Evolutionary conservation across 2,797 vertebrate genomes (phyloP), one percentile per base, ranked within the genome.

Genomic region (Enteromius paludinosus): DNA sequence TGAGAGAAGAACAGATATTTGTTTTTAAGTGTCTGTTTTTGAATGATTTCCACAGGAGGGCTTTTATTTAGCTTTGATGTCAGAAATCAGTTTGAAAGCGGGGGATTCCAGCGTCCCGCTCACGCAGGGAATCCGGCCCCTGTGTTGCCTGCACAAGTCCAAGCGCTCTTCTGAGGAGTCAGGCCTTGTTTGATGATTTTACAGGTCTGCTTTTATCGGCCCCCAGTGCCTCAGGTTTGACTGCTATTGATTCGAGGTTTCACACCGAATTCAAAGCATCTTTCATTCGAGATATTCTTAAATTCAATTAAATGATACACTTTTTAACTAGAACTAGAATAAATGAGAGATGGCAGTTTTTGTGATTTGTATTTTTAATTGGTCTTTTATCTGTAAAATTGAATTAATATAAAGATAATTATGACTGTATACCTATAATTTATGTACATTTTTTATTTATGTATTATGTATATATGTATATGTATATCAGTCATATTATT

Each of bases 21-120:
- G 88, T 83, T 70, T 87, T 82, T 79, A 85, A 83, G 62, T 86
- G 64, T 78, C 73, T 86, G 65, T 45, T 88, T 88, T 79, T 81
- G 72, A 70, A 68, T 85, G 82, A 83, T 61, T 82, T 80, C 81
- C 66, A 79, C 35, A 84, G 68, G 83, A 82, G n/a, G 65, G 62
- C 56, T 41, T 87, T 87, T 84, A 72, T 87, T 84, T 78, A 52
- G 85, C 90, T 93, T 94, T 94, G 89, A 95, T 92, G 90, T 91
- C 70, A 84, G 90, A 87, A 89, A 89, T 84, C 78, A 77, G 72
- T 86, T 83, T 59, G 41, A 89, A 92, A 87, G 78, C 69, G 81
- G 87, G 87, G 88, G 88, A 89, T 91, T 84, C 72, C 85, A 86
- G 68, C 20, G 41, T 35, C 47, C 41, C 25, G 68, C 73, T 81